Conservation (phyloP, 1,140 invertebrate species). For the Drosophila fuyamai region DNA sequence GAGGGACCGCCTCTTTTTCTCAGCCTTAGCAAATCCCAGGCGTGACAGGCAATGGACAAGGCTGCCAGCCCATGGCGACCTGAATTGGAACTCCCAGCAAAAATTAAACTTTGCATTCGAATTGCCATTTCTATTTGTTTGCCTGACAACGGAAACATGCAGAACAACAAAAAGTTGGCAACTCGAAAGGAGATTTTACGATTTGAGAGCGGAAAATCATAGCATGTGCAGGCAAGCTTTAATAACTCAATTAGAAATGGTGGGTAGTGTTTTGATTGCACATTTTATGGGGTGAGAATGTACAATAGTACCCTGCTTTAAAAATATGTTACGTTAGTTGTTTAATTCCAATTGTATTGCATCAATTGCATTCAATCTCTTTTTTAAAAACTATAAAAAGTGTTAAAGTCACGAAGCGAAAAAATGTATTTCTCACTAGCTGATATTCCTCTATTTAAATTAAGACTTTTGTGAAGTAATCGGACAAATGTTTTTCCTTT, state of each 20-base stretch:
- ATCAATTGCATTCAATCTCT: no score
- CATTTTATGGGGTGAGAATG: neutral
- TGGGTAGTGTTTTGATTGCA: neutral
- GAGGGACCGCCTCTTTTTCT: slow-evolving; percentile 25
- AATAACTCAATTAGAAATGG: slow-evolving; percentile 24
- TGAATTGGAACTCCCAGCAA: slow-evolving; percentile 64
- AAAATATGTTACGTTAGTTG: no score
- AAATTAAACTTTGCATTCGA: slow-evolving; percentile 72
- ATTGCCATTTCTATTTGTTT: slow-evolving; percentile 74
- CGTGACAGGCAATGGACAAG: slow-evolving; percentile 57
- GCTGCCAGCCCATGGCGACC: slow-evolving; percentile 62
- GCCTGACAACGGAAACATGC: slow-evolving; percentile 39
- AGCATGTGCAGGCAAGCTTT: slow-evolving; percentile 1
- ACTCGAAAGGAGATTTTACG: slow-evolving; percentile 16
- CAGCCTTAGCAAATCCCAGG: slow-evolving; percentile 31
- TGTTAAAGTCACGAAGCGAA: no score
- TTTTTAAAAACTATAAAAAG: no score
- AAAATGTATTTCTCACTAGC: no score
- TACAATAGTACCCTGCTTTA: neutral
- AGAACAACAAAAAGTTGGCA: slow-evolving; percentile 25
- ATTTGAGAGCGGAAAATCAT: slow-evolving; percentile 37
- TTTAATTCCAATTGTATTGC: no score
- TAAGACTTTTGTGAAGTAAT: no score
- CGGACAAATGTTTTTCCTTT: no score
- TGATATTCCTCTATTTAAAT: no score